Conservation (phyloP, 2,888 invertebrate genomes). For the Spatulosminthurus flaviceps region DNA sequence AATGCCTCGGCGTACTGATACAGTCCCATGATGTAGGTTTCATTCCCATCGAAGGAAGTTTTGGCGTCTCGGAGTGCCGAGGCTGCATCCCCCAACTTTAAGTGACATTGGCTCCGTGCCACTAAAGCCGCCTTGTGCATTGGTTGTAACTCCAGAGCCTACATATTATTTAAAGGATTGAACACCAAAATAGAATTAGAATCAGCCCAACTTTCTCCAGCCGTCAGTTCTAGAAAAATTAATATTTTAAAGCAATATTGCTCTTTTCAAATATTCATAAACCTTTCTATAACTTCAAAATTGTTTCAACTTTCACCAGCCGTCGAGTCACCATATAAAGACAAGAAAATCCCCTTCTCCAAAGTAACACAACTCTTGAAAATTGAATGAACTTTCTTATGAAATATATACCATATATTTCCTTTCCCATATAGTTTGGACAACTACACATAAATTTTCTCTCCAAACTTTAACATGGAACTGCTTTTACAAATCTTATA, state of each 20-base stretch:
- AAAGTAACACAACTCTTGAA: too few species aligned
- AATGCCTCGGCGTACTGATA: conserved; percentile 62
- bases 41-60: conserved; percentile 58
- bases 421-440: too few species aligned
- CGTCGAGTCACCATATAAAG: too few species aligned
- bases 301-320: background rate
- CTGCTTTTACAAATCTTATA: too few species aligned
- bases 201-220: background rate
- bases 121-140: conserved; percentile 61
- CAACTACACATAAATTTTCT: too few species aligned
- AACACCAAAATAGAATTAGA: background rate
- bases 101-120: conserved; percentile 61
- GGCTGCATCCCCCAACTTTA: conserved; percentile 61
- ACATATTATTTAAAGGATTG: background rate
- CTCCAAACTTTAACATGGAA: too few species aligned
- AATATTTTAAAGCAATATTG: conserved; percentile 3
- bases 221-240: background rate
- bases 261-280: background rate
- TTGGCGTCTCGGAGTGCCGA: conserved; percentile 61
- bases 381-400: too few species aligned
- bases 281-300: background rate
- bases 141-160: conserved; percentile 63
- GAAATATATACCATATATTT: too few species aligned
- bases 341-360: too few species aligned
- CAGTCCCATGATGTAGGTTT: conserved; percentile 58